Base-by-base conservation (phyloP, 2,113 vertebrate species). In the Thunnus maccoyii region DNA sequence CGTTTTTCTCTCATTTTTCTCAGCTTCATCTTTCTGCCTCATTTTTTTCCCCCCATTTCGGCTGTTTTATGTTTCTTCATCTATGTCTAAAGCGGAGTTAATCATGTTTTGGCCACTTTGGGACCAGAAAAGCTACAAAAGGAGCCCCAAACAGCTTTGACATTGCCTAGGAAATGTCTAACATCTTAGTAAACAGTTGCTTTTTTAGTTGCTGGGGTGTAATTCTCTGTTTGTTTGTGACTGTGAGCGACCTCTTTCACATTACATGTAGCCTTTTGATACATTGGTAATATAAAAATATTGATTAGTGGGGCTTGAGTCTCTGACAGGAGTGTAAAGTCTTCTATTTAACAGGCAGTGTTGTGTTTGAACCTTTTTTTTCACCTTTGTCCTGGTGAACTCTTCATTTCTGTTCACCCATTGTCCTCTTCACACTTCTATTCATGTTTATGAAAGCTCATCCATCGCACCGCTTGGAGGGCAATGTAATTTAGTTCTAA, bases 1-100 rank as follows among this genome's bases (percentile, higher is more conserved):
- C 32, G 12, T 70, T 80, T 69, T n/a, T 18, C n/a, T 32, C 14
- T 44, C 18, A 70, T 13, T 65, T 79, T 55, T 77, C 47, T 88
- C 22, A n/a, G 3, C 44, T 57, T 5, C 51, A 18, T 52, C 6
- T 46, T 32, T 63, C 16, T 50, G 30, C 15, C 32, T 6, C 9
- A 30, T 1, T n/a, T 25, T 44, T 54, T 47, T 46, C 20, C n/a
- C n/a, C 41, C 50, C 0, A 0, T 64, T 36, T 56, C 17, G 2
- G 3, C 16, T 44, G 36, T 25, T 68, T 51, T n/a, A 9, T 71
- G 8, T 16, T 17, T 17, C 36, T 6, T 32, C 27, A 69, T 41
- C 36, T 41, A 41, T 41, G 36, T 41, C 36, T 41, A 41, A 55
- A 62, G 22, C 3, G n/a, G 4, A 32, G 20, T n/a, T 25, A 18